phyloP scores from a whole-genome alignment of 2,113 vertebrate species.

The Chionomys nivalis region DNA sequence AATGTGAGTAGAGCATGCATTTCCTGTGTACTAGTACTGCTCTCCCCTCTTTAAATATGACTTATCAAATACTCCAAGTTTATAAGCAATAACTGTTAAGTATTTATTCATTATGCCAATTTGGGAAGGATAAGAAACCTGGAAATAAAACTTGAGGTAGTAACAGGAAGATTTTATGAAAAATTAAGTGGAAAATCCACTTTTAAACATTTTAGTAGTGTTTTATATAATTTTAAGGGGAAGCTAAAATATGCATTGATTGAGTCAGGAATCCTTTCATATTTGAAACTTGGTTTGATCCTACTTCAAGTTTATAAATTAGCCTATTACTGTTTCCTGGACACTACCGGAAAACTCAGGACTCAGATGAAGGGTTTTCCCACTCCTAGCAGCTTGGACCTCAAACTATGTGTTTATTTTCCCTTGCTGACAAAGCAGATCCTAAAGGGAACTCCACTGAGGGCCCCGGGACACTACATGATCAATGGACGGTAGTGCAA shows the following conservation, averaged over 20 bases:
- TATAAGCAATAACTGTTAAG: not conserved
- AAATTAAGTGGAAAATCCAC: not conserved
- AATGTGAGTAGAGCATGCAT: not conserved
- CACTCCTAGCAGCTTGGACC: not conserved
- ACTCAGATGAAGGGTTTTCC: not conserved
- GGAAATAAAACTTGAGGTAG: not conserved
- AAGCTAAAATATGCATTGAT: not conserved
- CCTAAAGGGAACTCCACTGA: not conserved
- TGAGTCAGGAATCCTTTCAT: not conserved
- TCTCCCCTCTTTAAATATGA: not conserved
- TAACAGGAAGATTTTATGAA: not conserved
- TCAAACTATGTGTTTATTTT: not conserved
- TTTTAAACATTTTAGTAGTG: not conserved
- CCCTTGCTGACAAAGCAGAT: not conserved
- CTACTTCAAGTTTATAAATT: not conserved
- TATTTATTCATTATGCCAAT: not conserved
- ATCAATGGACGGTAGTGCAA: not conserved
- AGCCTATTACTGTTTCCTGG: constrained; percentile 5
- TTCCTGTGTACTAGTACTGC: not conserved
- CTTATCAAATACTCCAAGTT: not conserved
- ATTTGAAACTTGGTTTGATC: not conserved
- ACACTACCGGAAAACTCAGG: not conserved
- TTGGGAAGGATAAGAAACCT: not conserved
- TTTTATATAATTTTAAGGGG: not conserved
- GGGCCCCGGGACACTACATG: not conserved